Percentiles rank a stretch among this genome's conserved stretches.
Evolutionary conservation across 2,888 invertebrate species (phyloP).

Genomic region (Luffia ferchaultella): DNA sequence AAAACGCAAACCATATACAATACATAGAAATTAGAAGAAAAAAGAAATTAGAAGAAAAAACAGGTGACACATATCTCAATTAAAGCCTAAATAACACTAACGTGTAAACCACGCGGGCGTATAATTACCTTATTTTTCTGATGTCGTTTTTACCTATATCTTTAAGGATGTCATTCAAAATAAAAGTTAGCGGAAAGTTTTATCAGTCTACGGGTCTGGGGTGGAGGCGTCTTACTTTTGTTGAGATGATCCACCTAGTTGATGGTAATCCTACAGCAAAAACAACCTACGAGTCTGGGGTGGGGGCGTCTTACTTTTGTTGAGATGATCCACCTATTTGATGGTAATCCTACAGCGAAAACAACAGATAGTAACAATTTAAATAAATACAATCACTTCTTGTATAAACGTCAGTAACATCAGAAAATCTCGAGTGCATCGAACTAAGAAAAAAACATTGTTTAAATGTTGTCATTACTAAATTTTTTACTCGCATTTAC

Average conservation of each 20-base stretch:
- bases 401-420: no score
- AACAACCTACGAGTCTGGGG: slow-evolving; percentile 35
- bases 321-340: slow-evolving; percentile 35
- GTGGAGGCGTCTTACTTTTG: slow-evolving; percentile 50
- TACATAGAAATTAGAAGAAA: no score
- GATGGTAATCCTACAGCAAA: neutral
- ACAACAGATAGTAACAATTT: slow-evolving; percentile 19
- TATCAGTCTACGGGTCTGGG: slow-evolving; percentile 44
- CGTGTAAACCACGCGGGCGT: no score
- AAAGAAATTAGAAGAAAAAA: no score
- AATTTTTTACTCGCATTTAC: no score
- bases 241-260: slow-evolving; percentile 36
- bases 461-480: no score
- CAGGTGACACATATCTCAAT: no score
- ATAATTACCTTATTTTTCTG: neutral
- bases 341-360: neutral
- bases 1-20: no score
- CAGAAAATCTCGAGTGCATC: no score
- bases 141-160: neutral
- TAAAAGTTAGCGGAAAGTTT: slow-evolving; percentile 57
- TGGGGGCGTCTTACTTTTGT: slow-evolving; percentile 50
- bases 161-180: slow-evolving; percentile 49
- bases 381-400: neutral
- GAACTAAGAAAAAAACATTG: no score
- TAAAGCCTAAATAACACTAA: no score